A percentile compares a stretch with the other conserved stretches of the same genome.
Conservation (phyloP, 1,140 invertebrate genomes). For the Epicauta chinensis region DNA sequence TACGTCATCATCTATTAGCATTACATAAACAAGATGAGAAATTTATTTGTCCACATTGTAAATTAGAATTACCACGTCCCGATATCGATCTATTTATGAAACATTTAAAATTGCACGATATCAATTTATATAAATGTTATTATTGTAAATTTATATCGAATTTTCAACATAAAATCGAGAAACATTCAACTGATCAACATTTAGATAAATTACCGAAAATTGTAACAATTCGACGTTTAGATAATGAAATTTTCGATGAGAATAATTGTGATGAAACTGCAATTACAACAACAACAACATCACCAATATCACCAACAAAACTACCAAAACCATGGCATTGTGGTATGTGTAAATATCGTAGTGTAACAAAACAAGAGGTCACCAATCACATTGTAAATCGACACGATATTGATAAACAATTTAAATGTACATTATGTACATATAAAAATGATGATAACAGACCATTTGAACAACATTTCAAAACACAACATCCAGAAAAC, state of each 20-base stretch:
- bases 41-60: conserved; percentile 67
- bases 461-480: conserved; percentile 53
- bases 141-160: conserved; percentile 60
- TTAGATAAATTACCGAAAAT: conserved; percentile 48
- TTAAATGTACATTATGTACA: conserved; percentile 57
- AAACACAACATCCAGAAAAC: conserved; percentile 45
- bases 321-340: conserved; percentile 61
- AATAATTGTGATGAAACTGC: conserved; percentile 9
- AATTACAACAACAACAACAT: too few relatives aligned
- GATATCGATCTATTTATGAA: conserved; percentile 48
- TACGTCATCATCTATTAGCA: conserved; percentile 63
- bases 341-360: conserved; percentile 57
- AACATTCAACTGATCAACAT: conserved; percentile 60
- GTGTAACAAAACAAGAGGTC: conserved; percentile 53
- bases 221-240: conserved; percentile 51
- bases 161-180: conserved; percentile 55
- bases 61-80: conserved; percentile 31
- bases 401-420: conserved; percentile 60
- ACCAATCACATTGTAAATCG: conserved; percentile 48
- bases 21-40: conserved; percentile 55
- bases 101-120: conserved; percentile 71
- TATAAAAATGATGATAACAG: conserved; percentile 51
- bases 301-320: conserved; percentile 32
- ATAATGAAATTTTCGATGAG: conserved; percentile 38
- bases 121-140: conserved; percentile 61